phyloP scores from a whole-genome alignment of 2,888 invertebrate species.

The Sphaeridia pumilis region DNA sequence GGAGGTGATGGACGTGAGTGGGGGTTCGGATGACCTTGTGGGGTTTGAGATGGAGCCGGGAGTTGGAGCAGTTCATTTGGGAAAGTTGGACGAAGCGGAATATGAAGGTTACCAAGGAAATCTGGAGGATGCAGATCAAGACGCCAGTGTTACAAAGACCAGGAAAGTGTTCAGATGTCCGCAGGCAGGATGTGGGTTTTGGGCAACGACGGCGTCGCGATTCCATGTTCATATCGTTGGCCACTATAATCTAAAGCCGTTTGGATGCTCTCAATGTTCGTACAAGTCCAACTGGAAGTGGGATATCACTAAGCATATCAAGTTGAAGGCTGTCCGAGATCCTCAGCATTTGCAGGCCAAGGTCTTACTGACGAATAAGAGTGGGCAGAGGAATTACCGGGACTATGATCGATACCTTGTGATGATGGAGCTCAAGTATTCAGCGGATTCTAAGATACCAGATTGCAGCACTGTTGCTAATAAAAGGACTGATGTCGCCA shows the following conservation, averaged over 20 bases:
- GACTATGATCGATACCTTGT: slow-evolving; percentile 84
- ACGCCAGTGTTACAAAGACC: slow-evolving; percentile 17
- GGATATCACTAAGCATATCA: slow-evolving; percentile 93
- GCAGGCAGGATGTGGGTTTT: slow-evolving; percentile 63
- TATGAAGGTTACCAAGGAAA: slow-evolving; percentile 13
- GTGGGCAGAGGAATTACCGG: slow-evolving; percentile 78
- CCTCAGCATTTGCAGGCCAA: slow-evolving; percentile 60
- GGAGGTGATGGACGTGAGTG: slow-evolving; percentile 22
- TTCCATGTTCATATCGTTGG: slow-evolving; percentile 91
- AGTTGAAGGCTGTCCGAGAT: slow-evolving; percentile 74
- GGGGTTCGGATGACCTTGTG: slow-evolving; percentile 38
- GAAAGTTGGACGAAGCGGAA: slow-evolving; percentile 25
- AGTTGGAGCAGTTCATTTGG: slow-evolving; percentile 40
- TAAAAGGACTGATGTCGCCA: slow-evolving; percentile 23
- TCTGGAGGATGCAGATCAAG: slow-evolving; percentile 14
- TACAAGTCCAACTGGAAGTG: slow-evolving; percentile 93
- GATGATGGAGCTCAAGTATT: slow-evolving; percentile 47
- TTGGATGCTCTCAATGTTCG: slow-evolving; percentile 86
- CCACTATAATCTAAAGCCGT: slow-evolving; percentile 68
- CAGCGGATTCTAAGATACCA: slow-evolving; percentile 29
- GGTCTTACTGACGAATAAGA: slow-evolving; percentile 73
- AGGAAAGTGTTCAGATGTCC: slow-evolving; percentile 71
- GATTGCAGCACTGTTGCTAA: slow-evolving; percentile 32
- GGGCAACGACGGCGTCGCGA: slow-evolving; percentile 82
- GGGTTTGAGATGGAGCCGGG: slow-evolving; percentile 46